Percentiles rank a stretch among this genome's conserved stretches.
These are phyloP conservation scores for Lophotriccus pileatus DNA, from an alignment of 2,797 vertebrate species.

Conservation along the genomic window DNA sequence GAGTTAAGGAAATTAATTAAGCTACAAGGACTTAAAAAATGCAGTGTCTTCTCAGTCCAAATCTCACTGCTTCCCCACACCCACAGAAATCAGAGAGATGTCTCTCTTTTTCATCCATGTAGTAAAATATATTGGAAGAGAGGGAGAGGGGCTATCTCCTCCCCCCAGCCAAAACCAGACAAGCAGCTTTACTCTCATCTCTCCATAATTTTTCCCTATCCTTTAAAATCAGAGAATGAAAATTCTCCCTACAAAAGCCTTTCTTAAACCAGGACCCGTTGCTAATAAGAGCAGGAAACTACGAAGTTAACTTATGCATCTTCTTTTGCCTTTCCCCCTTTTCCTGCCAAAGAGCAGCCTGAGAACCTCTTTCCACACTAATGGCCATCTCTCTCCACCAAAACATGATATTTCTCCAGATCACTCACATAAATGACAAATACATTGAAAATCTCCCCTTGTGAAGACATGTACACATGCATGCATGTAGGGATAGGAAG, in stretches of 20 bases:
- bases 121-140: not conserved
- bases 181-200: not conserved
- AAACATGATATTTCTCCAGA: not conserved
- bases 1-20: not conserved
- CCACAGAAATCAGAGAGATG: not conserved
- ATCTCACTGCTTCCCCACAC: not conserved
- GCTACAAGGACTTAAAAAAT: not conserved
- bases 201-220: not conserved
- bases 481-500: accelerated
- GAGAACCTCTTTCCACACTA: not conserved
- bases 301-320: not conserved
- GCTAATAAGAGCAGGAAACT: not conserved
- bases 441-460: not conserved
- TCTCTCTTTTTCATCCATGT: not conserved
- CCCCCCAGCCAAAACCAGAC: not conserved
- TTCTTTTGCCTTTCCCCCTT: not conserved
- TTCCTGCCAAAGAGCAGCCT: not conserved
- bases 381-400: not conserved
- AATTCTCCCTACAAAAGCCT: not conserved
- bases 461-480: not conserved
- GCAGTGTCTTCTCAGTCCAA: not conserved
- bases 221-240: not conserved
- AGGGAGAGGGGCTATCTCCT: not conserved
- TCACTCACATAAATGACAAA: not conserved
- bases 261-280: not conserved